Percentiles rank a stretch among this genome's conserved stretches.
These are phyloP conservation scores for Drosophila parabipectinata DNA, from an alignment of 1,140 invertebrate genomes.

Conservation along the genomic window DNA sequence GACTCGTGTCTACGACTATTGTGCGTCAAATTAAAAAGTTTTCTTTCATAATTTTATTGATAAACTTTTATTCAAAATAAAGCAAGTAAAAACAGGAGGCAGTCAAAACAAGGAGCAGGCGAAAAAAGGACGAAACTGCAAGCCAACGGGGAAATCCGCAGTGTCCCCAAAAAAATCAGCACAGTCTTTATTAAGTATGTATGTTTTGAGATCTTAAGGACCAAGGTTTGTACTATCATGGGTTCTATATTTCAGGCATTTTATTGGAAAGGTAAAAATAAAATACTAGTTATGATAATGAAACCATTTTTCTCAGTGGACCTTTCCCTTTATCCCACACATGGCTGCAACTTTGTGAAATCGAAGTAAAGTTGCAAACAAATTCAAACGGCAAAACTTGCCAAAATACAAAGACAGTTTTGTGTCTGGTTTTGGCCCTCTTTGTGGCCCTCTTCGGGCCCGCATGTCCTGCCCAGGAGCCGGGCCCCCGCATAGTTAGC, in stretches of 20 bases:
- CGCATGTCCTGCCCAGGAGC: constrained; percentile 4
- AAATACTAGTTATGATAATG: neutral
- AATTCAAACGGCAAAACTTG: constrained; percentile 62
- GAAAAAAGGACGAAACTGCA: constrained; percentile 6
- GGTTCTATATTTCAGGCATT: too few species aligned
- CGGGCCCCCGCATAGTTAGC: constrained; percentile 58
- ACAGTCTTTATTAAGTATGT: too few species aligned
- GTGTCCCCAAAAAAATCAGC: neutral
- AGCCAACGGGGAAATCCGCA: neutral
- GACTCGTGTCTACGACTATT: constrained; percentile 54
- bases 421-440: constrained; percentile 18
- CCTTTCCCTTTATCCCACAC: neutral
- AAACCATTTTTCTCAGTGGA: neutral
- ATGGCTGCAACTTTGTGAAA: constrained; percentile 56
- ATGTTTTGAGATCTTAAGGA: too few species aligned
- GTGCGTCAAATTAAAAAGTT: constrained; percentile 83
- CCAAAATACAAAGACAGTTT: constrained; percentile 59
- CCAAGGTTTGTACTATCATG: too few species aligned
- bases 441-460: constrained; percentile 10
- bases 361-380: constrained; percentile 77
- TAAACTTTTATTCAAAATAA: constrained; percentile 67
- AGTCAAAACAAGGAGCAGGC: constrained; percentile 10
- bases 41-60: constrained; percentile 80
- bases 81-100: constrained; percentile 8
- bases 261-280: neutral